phyloP scores from a whole-genome alignment of 2,888 invertebrate species.

The Drosophila niveifrons region DNA sequence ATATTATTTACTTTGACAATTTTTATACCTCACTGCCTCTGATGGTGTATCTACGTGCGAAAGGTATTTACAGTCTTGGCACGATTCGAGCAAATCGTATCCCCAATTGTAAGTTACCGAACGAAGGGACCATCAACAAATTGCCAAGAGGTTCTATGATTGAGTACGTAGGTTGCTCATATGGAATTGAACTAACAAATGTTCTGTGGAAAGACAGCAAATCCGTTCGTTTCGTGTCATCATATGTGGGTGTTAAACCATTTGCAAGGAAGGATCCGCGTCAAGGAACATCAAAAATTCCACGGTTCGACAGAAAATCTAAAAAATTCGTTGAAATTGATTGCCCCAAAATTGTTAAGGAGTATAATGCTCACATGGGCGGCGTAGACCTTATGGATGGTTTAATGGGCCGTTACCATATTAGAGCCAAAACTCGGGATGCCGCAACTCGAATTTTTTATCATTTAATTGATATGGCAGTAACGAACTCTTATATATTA shows the following conservation, averaged over 20 bases:
- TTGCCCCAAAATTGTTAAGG: too few species aligned
- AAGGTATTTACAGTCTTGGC: constrained; percentile 31
- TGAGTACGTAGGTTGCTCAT: constrained; percentile 29
- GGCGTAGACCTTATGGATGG: too few species aligned
- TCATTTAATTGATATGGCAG: too few species aligned
- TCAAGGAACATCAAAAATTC: background rate
- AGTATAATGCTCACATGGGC: background rate
- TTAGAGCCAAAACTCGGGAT: too few species aligned
- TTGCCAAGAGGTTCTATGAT: constrained; percentile 6
- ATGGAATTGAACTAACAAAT: constrained; percentile 15
- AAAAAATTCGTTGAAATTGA: too few species aligned
- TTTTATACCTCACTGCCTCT: constrained; percentile 34
- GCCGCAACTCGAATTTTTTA: too few species aligned
- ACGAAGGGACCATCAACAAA: background rate
- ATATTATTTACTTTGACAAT: constrained; percentile 28
- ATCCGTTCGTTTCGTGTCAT: constrained; percentile 23
- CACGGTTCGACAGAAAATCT: too few species aligned
- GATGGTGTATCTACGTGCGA: constrained; percentile 28
- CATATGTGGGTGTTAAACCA: constrained; percentile 31
- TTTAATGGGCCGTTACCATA: too few species aligned
- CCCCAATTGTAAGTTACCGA: background rate
- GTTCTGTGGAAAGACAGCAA: constrained; percentile 6
- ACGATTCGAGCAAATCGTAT: constrained; percentile 28
- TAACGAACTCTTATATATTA: too few species aligned
- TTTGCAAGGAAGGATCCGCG: constrained; percentile 3